Evolutionary conservation across 2,888 invertebrate species (phyloP).

Genomic region (Cryptus viduatorius): DNA sequence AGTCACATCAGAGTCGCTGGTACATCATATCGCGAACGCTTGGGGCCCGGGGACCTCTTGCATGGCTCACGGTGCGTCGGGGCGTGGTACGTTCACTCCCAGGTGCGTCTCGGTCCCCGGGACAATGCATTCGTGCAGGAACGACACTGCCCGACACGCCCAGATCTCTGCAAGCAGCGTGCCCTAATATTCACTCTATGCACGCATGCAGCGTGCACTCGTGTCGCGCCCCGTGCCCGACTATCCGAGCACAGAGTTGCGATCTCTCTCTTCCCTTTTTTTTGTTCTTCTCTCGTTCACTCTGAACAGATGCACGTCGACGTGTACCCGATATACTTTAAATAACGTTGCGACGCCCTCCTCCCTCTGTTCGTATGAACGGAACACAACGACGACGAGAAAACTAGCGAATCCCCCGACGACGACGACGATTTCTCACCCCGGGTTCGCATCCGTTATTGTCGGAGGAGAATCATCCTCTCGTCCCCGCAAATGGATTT

Average conservation of each 20-base stretch:
- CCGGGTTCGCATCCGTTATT: constrained; percentile 39
- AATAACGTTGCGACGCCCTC: constrained; percentile 66
- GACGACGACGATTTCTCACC: constrained; percentile 17
- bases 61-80: constrained; percentile 75
- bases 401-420: constrained; percentile 65
- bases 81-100: constrained; percentile 83
- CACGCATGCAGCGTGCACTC: constrained; percentile 62
- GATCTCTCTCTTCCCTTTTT: constrained; percentile 72
- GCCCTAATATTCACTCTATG: constrained; percentile 82
- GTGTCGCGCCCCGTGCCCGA: constrained; percentile 66
- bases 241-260: constrained; percentile 80
- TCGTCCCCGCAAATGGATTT: constrained; percentile 57
- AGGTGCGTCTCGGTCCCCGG: constrained; percentile 78
- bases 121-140: constrained; percentile 78
- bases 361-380: constrained; percentile 39
- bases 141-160: constrained; percentile 83
- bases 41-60: constrained; percentile 74
- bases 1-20: constrained; percentile 36
- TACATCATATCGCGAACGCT: constrained; percentile 45
- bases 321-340: constrained; percentile 65
- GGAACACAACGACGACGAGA: constrained; percentile 63
- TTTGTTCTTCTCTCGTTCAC: constrained; percentile 53
- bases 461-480: constrained; percentile 40
- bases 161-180: constrained; percentile 78
- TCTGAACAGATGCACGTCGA: constrained; percentile 65